A percentile compares a stretch with the other conserved stretches of the same genome.
Evolutionary conservation across 2,797 vertebrate genomes (phyloP).

Genomic region (Megalops cyprinoides): DNA sequence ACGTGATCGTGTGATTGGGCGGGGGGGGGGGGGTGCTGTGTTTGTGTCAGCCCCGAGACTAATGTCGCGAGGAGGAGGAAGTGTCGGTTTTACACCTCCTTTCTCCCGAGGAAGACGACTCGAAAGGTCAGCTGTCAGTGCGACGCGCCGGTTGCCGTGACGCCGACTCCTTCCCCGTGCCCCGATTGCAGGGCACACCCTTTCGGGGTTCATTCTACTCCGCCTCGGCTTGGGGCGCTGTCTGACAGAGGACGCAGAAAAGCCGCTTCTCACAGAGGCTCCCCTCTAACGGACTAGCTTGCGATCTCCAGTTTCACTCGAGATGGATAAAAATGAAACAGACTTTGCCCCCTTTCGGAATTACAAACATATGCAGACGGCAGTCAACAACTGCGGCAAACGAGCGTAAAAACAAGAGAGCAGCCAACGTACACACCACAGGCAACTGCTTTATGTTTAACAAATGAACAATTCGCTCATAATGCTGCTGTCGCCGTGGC

Average conservation of each 20-base stretch:
- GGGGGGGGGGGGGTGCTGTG: too few relatives aligned
- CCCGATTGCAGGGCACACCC: background rate
- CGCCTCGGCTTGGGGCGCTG: background rate
- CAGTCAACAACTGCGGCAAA: conserved; percentile 1
- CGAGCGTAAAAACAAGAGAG: background rate
- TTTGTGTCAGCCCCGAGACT: background rate
- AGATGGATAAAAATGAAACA: background rate
- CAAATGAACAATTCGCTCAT: conserved; percentile 16
- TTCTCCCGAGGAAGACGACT: background rate
- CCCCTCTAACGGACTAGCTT: background rate
- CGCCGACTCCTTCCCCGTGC: background rate
- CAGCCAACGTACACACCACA: background rate
- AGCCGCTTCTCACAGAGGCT: background rate
- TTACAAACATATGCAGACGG: too few relatives aligned
- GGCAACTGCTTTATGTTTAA: conserved; percentile 22
- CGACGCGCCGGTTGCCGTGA: background rate
- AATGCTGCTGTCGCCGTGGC: conserved; percentile 15
- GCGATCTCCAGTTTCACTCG: background rate
- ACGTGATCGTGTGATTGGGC: too few relatives aligned
- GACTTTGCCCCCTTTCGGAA: background rate
- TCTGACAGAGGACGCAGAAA: background rate
- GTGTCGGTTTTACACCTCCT: background rate
- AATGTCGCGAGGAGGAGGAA: background rate
- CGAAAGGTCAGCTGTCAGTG: background rate
- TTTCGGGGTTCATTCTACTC: background rate